Percentiles rank a stretch among this genome's conserved stretches.
Evolutionary conservation across 23 tunicate genomes (phyloP).

Genomic region (Corella eumyota): DNA sequence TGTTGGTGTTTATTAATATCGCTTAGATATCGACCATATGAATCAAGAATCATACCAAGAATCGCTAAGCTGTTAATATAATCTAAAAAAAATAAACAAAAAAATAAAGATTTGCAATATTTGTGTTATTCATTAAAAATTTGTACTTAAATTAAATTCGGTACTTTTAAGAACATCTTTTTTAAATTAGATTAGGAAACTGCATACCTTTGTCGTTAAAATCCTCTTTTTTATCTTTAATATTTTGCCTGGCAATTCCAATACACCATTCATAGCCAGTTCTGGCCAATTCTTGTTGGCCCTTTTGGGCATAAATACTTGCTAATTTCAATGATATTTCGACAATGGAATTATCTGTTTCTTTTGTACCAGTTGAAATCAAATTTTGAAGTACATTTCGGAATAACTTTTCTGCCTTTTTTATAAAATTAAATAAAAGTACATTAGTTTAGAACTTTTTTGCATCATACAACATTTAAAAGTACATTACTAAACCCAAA

Average conservation of each 20-base stretch:
- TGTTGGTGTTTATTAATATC: slow-evolving; percentile 7
- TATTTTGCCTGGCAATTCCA: slow-evolving; percentile 18
- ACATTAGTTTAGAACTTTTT: no score
- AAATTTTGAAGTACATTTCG: slow-evolving; percentile 37
- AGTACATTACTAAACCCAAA: no score
- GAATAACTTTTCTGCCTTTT: slow-evolving; percentile 47
- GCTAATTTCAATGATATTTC: slow-evolving; percentile 80
- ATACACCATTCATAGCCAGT: slow-evolving; percentile 59
- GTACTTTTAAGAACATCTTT: no score
- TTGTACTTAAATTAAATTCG: no score
- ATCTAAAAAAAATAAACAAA: slow-evolving; percentile 11
- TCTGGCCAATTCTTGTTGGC: slow-evolving; percentile 39
- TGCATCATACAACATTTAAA: no score
- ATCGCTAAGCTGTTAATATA: slow-evolving; percentile 22
- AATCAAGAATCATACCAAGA: slow-evolving; percentile 87
- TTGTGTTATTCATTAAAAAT: no score
- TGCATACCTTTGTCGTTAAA: background rate
- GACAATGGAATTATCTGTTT: slow-evolving; percentile 36
- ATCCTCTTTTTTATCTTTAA: slow-evolving; percentile 19
- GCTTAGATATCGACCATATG: slow-evolving; percentile 67
- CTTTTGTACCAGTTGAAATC: slow-evolving; percentile 24
- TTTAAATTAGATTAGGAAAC: no score
- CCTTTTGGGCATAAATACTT: slow-evolving; percentile 45
- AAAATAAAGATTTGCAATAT: no score
- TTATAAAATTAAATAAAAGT: background rate